phyloP scores from a whole-genome alignment of 2,888 invertebrate species.

The Andrena camellia region DNA sequence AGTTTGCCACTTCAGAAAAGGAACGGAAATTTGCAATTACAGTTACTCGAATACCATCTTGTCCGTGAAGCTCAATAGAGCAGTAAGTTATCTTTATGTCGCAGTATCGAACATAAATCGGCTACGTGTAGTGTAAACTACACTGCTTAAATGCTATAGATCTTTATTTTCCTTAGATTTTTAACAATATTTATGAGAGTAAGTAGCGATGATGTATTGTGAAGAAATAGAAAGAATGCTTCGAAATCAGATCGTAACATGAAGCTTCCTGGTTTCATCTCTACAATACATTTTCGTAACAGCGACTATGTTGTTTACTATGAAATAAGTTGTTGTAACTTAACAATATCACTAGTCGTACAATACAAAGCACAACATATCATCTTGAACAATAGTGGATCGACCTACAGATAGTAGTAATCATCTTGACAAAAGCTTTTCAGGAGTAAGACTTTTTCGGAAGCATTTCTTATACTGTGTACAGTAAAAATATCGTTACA shows the following conservation, averaged over 20 bases:
- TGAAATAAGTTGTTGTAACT: neutral
- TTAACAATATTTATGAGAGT: neutral
- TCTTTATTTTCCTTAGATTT: neutral
- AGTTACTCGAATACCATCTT: slow-evolving; percentile 97
- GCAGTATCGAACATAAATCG: neutral
- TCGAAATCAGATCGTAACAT: neutral
- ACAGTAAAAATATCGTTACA: neutral
- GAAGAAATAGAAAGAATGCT: neutral
- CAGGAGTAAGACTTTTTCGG: neutral
- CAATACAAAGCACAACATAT: neutral
- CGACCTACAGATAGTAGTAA: neutral
- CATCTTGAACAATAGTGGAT: no score
- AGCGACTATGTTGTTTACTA: no score
- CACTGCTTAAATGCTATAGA: neutral
- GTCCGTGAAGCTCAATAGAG: slow-evolving; percentile 97
- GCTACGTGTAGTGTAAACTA: no score
- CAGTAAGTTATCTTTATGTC: slow-evolving; percentile 86
- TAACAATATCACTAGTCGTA: neutral
- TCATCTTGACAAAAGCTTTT: neutral
- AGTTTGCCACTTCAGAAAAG: slow-evolving; percentile 99
- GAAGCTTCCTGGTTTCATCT: neutral
- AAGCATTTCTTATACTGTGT: neutral
- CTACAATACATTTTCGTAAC: neutral
- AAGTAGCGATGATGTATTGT: neutral
- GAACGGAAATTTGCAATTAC: slow-evolving; percentile 99